Evolutionary conservation across 2,888 invertebrate species (phyloP), one percentile per base, ranked within the genome.

Genomic region (Cenopis cana): DNA sequence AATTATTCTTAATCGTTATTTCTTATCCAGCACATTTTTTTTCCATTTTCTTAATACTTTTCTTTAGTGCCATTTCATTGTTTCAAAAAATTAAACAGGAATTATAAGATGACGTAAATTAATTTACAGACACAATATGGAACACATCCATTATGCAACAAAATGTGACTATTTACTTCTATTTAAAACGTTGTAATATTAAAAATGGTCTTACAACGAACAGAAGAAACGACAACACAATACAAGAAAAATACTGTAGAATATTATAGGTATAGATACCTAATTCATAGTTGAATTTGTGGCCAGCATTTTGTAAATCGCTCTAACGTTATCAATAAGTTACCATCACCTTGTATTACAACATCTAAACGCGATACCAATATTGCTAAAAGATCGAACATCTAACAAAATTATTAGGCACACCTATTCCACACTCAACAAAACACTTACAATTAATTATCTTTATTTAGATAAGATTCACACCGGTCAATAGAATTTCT

Each of bases 1-100:
- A 83, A 84, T 86, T 90, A 90, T 85, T 81, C 86, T 86, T 86
- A 86, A 78, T 82, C 82, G 85, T 81, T 84, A 85, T 84, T 85
- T 86, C 77, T 85, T 82, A 83, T 85, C 76, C 78, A 78, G 79
- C 79, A 85, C 83, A 84, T 81, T 83, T 80, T 80, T 76, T 78
- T 79, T 78, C 72, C 61, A 73, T 75, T 78, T 79, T 76, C 29
- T 57, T 72, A 66, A 57, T 72, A 55, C 70, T 75, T 75, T 75
- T 61, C 24, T 73, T 59, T 73, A 75, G 78, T 82, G 80, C 78
- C 67, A 79, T 80, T 77, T 81, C 76, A 70, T 76, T 76, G 74
- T 79, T 79, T 76, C 77, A 74, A 75, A 78, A 77, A 78, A 57
- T 18, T 61, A 52, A 52, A 52, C 36, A 79, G 78, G 77, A 74